Evolutionary conservation across 2,113 vertebrate genomes (phyloP), one percentile per base, ranked within the genome.

Genomic region (Meriones unguiculatus): DNA sequence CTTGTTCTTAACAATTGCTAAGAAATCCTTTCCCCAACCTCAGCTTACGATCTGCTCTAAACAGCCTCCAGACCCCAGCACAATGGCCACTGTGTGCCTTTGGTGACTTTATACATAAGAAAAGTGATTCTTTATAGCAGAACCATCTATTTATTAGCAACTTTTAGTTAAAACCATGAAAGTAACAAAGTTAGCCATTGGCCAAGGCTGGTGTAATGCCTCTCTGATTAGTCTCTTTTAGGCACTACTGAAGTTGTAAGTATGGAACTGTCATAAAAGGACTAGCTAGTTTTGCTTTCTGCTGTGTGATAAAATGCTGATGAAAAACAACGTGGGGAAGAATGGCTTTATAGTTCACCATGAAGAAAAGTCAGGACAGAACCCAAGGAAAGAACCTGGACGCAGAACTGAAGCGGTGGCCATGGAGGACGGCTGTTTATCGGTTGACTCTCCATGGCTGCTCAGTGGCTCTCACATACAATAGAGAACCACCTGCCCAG

Each of bases 391-490:
- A 52, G 41, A 30, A 52, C 46, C 14, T 7, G 17, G 25, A 46
- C 12, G 46, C 46, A 32, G 76, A 78, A 32, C 46, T 52, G 46
- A 17, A 52, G 75, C 46, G 18, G 28, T 32, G 76, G 50, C 28
- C 7, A 2, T 9, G 28, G 76, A 18, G 46, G 0, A 18, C 4
- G 3, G 4, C 50, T 54, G 22, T 4, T 6, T 15, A 25, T 10
- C 25, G 35, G 12, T 57, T n/a, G 15, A 12, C 22, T n/a, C 52
- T 22, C 77, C 77, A 22, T 3, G 52, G 77, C 2, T 54, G 32
- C 32, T 22, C 50, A 11, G 32, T 54, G 32, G 32, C 52, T 22
- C 7, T n/a, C 6, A 57, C 52, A 57, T 11, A 80, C 13, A 81
- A 22, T 32, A 24, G 18, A 81, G 32, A 52, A 35, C 9, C 52